Evolutionary conservation across 2,797 vertebrate genomes (phyloP).

Genomic region (Centroberyx gerrardi): DNA sequence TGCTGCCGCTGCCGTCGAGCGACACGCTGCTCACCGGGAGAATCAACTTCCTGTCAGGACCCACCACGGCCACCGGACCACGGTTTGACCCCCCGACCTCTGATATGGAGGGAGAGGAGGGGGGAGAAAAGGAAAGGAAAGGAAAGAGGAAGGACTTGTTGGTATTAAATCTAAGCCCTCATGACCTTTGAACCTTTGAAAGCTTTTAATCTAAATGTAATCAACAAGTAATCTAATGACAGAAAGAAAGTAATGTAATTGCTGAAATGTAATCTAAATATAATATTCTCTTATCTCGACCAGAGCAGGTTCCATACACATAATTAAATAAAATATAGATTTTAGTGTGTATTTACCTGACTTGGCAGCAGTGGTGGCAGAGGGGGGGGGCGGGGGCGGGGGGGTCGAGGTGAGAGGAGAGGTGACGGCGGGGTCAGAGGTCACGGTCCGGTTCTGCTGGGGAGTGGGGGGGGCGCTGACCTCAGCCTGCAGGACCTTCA

Average conservation of each 20-base stretch:
- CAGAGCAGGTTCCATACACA: no score
- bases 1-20: constrained; percentile 89
- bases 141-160: background rate
- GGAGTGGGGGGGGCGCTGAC: background rate
- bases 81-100: constrained; percentile 70
- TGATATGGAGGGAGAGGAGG: constrained; percentile 14
- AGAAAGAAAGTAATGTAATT: no score
- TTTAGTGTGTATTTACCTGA: constrained; percentile 20
- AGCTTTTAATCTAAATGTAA: no score
- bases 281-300: no score
- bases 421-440: constrained; percentile 45
- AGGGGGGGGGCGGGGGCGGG: background rate
- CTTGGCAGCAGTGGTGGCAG: background rate
- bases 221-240: no score
- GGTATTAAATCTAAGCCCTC: no score
- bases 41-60: constrained; percentile 87
- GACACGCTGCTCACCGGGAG: constrained; percentile 84
- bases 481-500: constrained; percentile 48
- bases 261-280: no score
- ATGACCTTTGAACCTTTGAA: no score
- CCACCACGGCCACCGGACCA: constrained; percentile 87
- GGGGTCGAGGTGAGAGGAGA: background rate
- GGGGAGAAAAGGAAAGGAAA: background rate
- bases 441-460: background rate
- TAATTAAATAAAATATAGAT: background rate